Evolutionary conservation across 2,797 vertebrate genomes (phyloP).

Genomic region (Sebastiscus tertius): DNA sequence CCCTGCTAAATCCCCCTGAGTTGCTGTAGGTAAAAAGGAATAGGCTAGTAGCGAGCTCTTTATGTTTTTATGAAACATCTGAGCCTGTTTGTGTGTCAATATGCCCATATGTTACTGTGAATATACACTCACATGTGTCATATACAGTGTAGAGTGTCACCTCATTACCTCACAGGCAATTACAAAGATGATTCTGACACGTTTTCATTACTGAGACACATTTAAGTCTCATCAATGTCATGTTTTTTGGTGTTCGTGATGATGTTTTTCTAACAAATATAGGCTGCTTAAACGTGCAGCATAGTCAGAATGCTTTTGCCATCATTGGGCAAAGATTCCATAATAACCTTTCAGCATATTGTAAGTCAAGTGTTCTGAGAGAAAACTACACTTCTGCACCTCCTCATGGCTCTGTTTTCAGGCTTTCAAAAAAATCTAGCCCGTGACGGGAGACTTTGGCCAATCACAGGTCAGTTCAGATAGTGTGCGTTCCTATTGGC

Average conservation of each 20-base stretch:
- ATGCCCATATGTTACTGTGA: slow-evolving; percentile 51
- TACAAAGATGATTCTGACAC: slow-evolving; percentile 3
- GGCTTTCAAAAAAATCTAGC: too few species aligned
- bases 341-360: too few species aligned
- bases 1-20: slow-evolving; percentile 62
- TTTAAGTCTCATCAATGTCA: background rate
- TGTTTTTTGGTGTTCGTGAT: background rate
- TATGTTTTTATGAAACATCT: slow-evolving; percentile 74
- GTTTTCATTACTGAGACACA: slow-evolving; percentile 2
- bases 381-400: too few species aligned
- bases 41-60: slow-evolving; percentile 67
- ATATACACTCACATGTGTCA: slow-evolving; percentile 37
- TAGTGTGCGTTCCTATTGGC: too few species aligned
- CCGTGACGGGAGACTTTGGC: too few species aligned
- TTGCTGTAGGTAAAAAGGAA: slow-evolving; percentile 64
- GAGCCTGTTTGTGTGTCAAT: slow-evolving; percentile 59
- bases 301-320: too few species aligned
- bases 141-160: background rate
- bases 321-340: too few species aligned
- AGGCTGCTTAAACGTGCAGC: background rate
- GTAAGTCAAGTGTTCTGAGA: too few species aligned
- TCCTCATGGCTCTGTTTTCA: too few species aligned
- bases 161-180: slow-evolving; percentile 17
- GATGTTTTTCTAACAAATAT: background rate
- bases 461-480: too few species aligned